Evolutionary conservation across 2,797 vertebrate species (phyloP).

Genomic region (Iguana delicatissima): DNA sequence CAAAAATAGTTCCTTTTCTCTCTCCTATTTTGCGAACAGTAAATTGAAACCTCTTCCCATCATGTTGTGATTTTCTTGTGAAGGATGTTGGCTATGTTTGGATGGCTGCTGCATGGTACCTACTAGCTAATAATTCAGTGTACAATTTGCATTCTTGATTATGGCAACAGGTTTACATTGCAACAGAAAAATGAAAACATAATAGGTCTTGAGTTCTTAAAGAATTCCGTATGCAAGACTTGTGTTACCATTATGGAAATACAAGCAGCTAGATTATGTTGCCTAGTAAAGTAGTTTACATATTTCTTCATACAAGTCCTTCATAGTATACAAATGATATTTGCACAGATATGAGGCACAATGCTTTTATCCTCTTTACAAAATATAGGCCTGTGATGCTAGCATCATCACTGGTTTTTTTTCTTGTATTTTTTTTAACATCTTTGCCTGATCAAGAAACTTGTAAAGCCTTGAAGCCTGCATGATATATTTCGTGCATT

Average conservation of each 20-base stretch:
- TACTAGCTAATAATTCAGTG: not conserved
- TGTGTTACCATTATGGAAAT: not conserved
- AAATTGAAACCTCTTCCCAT: not conserved
- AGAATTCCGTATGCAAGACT: not conserved
- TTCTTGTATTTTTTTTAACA: too few relatives aligned
- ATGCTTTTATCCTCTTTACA: not conserved
- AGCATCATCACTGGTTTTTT: too few relatives aligned
- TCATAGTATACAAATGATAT: not conserved
- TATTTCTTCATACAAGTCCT: not conserved
- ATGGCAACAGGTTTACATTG: not conserved
- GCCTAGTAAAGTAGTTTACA: not conserved
- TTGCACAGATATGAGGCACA: not conserved
- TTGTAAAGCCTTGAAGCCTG: too few relatives aligned
- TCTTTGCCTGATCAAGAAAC: too few relatives aligned
- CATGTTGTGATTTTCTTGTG: not conserved
- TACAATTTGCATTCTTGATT: not conserved
- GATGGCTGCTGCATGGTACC: not conserved
- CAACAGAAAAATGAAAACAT: not conserved
- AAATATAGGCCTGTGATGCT: not conserved
- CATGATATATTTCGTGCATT: not conserved
- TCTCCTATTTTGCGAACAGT: constrained; percentile 20
- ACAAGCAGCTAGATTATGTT: not conserved
- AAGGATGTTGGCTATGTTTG: not conserved
- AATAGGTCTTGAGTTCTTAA: not conserved
- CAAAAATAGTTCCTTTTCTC: constrained; percentile 2